These are phyloP conservation scores for Centruroides vittatus DNA, from an alignment of 1,140 invertebrate genomes.

Conservation along the genomic window DNA sequence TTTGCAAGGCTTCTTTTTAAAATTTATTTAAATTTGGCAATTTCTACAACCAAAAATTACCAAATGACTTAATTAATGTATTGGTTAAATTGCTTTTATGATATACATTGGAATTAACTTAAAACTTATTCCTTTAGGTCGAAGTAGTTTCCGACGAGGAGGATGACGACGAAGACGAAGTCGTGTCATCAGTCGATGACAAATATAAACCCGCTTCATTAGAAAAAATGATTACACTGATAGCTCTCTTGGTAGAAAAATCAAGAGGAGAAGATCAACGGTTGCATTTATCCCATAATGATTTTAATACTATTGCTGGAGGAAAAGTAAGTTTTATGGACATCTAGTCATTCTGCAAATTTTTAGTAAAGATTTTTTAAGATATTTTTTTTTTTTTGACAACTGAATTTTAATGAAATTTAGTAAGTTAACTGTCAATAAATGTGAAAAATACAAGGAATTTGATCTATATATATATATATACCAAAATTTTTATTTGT, in stretches of 20 bases:
- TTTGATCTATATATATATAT: too few relatives aligned
- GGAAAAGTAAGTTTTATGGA: constrained; percentile 46
- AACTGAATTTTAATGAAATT: too few relatives aligned
- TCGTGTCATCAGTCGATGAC: constrained; percentile 40
- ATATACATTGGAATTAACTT: not conserved
- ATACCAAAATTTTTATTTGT: too few relatives aligned
- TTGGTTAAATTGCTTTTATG: not conserved
- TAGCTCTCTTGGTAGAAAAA: constrained; percentile 72
- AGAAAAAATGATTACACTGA: constrained; percentile 90
- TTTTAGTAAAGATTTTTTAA: too few relatives aligned
- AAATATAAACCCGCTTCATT: constrained; percentile 74
- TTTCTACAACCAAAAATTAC: not conserved
- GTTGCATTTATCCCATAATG: constrained; percentile 57
- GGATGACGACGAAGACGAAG: constrained; percentile 62
- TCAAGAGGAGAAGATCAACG: constrained; percentile 59
- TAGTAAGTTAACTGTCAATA: too few relatives aligned
- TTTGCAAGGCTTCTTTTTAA: too few relatives aligned
- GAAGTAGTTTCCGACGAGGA: constrained; percentile 45
- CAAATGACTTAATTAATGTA: not conserved
- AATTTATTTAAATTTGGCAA: not conserved
- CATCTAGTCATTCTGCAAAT: too few relatives aligned
- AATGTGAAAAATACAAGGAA: too few relatives aligned
- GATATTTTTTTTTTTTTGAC: too few relatives aligned
- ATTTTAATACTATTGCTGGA: constrained; percentile 66
- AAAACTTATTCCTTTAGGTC: constrained; percentile 21